Percentiles rank a stretch among this genome's conserved stretches.
Evolutionary conservation across 2,113 vertebrate species (phyloP).

Genomic region (Planiliza haematocheilus): DNA sequence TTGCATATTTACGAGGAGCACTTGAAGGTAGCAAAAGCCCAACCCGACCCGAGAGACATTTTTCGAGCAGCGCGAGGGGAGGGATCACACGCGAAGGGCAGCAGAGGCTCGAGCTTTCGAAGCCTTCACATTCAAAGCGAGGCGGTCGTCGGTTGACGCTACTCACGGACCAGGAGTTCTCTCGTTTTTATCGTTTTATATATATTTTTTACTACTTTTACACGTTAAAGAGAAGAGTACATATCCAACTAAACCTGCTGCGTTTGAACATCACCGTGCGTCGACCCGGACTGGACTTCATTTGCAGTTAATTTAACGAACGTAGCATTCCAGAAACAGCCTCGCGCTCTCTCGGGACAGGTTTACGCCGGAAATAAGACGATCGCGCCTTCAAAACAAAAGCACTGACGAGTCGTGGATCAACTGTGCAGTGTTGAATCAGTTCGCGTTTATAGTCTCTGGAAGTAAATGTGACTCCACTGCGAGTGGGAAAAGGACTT

Average conservation of each 20-base stretch:
- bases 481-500: not conserved
- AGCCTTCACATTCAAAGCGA: conserved; percentile 6
- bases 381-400: conserved; percentile 43
- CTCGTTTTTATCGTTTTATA: too few species aligned
- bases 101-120: conserved; percentile 8
- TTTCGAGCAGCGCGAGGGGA: conserved; percentile 47
- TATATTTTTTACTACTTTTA: not conserved
- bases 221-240: not conserved
- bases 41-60: conserved; percentile 41
- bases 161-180: not conserved
- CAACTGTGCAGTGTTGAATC: not conserved
- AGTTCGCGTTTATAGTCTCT: not conserved
- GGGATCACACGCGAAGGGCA: conserved; percentile 75
- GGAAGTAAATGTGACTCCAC: not conserved
- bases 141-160: not conserved
- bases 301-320: not conserved
- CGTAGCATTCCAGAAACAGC: not conserved
- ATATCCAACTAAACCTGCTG: not conserved
- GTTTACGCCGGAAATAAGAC: conserved; percentile 7
- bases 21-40: conserved; percentile 43
- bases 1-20: conserved; percentile 32
- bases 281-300: not conserved
- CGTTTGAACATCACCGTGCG: not conserved
- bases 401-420: not conserved
- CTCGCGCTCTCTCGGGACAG: not conserved